These are phyloP conservation scores for Aegithalos caudatus DNA, from an alignment of 2,113 vertebrate species.

Conservation along the genomic window DNA sequence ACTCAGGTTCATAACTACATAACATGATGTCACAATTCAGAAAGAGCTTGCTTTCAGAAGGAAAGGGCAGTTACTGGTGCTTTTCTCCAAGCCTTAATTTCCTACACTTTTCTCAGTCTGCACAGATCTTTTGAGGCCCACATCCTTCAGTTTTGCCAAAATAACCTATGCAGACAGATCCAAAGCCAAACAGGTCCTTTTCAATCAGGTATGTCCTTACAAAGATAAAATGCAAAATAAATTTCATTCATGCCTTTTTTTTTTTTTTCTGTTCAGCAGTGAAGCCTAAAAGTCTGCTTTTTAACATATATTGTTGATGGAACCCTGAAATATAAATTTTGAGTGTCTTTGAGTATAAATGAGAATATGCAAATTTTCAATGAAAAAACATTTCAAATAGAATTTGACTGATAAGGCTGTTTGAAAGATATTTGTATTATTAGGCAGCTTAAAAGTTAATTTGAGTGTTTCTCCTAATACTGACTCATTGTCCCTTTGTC, in stretches of 20 bases:
- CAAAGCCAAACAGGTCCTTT: background rate
- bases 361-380: background rate
- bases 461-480: background rate
- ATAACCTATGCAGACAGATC: background rate
- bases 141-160: background rate
- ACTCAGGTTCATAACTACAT: background rate
- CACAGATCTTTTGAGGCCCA: background rate
- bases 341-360: background rate
- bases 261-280: background rate
- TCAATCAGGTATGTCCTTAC: background rate
- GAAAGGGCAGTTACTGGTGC: background rate
- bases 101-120: background rate
- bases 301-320: background rate
- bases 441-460: background rate
- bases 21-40: background rate
- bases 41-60: background rate
- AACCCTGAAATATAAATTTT: background rate
- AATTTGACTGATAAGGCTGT: background rate
- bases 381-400: background rate
- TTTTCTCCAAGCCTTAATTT: background rate
- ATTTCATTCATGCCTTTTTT: background rate
- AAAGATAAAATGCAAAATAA: background rate
- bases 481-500: too few species aligned
- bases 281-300: background rate
- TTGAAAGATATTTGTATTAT: background rate